These are phyloP conservation scores for Sakesphorus luctuosus DNA, from an alignment of 2,113 vertebrate genomes.

Conservation along the genomic window DNA sequence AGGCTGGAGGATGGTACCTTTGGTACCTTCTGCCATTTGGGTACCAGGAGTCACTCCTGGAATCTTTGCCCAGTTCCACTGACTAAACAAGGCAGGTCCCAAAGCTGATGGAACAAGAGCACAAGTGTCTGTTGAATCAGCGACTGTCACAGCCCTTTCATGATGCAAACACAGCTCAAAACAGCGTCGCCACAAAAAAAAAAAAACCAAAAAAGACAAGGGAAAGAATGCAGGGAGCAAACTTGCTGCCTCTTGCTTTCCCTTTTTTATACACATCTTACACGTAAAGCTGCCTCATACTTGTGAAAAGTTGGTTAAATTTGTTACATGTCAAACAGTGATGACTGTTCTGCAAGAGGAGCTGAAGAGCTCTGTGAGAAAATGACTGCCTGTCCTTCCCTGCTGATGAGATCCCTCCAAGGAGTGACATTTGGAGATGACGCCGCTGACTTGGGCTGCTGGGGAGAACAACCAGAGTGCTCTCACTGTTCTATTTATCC, in stretches of 20 bases:
- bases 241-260: not conserved
- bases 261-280: not conserved
- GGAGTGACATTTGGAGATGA: slow-evolving; percentile 15
- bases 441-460: not conserved
- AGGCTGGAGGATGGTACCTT: not conserved
- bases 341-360: not conserved
- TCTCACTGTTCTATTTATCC: slow-evolving; percentile 21
- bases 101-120: not conserved
- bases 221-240: not conserved
- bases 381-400: not conserved
- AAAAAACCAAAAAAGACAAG: not conserved
- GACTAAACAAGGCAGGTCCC: not conserved
- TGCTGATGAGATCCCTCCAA: not conserved
- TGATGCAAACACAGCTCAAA: not conserved
- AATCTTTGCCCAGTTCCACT: not conserved
- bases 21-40: not conserved
- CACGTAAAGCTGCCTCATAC: not conserved
- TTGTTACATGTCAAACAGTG: not conserved
- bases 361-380: not conserved
- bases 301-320: not conserved
- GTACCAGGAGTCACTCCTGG: not conserved
- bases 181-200: not conserved
- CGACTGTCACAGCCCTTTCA: not conserved
- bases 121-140: not conserved
- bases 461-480: not conserved